Base-by-base conservation (phyloP, 2,113 vertebrate genomes). In the Percopsis transmontana region DNA sequence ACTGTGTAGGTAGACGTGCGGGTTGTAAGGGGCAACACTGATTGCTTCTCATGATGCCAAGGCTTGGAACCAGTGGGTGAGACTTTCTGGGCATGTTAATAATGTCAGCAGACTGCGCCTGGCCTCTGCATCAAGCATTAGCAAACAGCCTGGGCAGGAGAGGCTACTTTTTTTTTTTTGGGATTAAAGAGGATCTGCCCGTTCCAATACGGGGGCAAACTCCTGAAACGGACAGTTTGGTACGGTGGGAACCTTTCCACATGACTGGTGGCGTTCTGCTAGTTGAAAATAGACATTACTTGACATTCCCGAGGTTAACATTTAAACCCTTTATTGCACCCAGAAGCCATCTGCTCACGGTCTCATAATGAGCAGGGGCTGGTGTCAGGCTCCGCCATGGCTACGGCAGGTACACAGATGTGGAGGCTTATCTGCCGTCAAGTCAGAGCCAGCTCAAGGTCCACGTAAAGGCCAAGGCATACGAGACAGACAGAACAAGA, bases 271-370 rank as follows among this genome's bases (percentile, higher is more conserved):
- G 11, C 27, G 45, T 56, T 67, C 41, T 57, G 9, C 62, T 59
- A 65, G 81, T 73, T 77, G 65, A 76, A 79, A 76, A 81, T 68
- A 85, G 75, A 73, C 58, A 47, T 47, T 62, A 66, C n/a, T n/a
- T 33, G 27, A 33, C 27, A 33, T 33, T 33, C 27, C 8, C 27
- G 5, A 33, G 27, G 27, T 33, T 33, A 33, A 33, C 5, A 33
- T 33, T 33, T 4, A 33, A 33, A 33, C 1, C 5, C 27, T 7
- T 33, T 33, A 33, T 33, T 33, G 27, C 27, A 33, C 27, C 5
- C 5, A 33, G 27, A 7, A 24, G 42, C 75, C 79, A 80, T 72
- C 81, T 83, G 82, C 62, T 59, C 13, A 9, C 45, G 2, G 21
- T 62, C 39, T 4, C 11, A 14, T 8, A 56, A 24, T 2, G 65